Percentiles rank a stretch among this genome's conserved stretches.
Conservation (phyloP, 2,888 invertebrate species). For the Agapostemon virescens region DNA sequence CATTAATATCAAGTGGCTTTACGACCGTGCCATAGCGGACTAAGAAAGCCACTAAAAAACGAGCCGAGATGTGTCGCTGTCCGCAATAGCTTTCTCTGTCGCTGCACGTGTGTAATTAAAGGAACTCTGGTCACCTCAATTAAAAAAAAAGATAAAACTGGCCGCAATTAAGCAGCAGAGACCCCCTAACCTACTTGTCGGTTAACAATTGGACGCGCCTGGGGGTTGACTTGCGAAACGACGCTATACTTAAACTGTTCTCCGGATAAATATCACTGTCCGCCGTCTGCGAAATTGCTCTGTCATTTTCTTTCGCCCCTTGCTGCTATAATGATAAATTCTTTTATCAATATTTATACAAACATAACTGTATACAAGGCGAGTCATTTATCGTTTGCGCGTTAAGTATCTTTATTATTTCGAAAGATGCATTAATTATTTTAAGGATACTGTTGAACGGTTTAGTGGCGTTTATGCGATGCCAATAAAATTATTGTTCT, state of each 20-base stretch:
- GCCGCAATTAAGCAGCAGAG: constrained; percentile 63
- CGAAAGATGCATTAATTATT: no score
- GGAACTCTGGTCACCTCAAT: constrained; percentile 59
- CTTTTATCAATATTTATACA: neutral
- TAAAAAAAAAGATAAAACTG: constrained; percentile 66
- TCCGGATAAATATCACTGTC: constrained; percentile 48
- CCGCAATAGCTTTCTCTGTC: constrained; percentile 61
- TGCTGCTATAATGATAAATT: neutral
- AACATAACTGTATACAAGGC: no score
- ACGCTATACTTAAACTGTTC: constrained; percentile 34
- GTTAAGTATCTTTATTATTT: no score
- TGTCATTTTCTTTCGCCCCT: neutral
- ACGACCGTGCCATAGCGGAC: neutral
- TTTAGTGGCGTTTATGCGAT: no score
- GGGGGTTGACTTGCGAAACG: constrained; percentile 23
- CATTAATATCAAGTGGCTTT: neutral
- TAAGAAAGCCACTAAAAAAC: constrained; percentile 13
- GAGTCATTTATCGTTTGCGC: no score
- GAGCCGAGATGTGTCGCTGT: constrained; percentile 11
- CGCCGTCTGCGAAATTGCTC: constrained; percentile 15
- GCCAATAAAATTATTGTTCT: no score
- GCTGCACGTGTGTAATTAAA: constrained; percentile 63
- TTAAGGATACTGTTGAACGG: no score
- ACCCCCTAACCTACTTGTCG: constrained; percentile 65
- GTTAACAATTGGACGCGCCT: constrained; percentile 61